Base-by-base conservation (phyloP, 2,797 vertebrate genomes). In the Acridotheres tristis region DNA sequence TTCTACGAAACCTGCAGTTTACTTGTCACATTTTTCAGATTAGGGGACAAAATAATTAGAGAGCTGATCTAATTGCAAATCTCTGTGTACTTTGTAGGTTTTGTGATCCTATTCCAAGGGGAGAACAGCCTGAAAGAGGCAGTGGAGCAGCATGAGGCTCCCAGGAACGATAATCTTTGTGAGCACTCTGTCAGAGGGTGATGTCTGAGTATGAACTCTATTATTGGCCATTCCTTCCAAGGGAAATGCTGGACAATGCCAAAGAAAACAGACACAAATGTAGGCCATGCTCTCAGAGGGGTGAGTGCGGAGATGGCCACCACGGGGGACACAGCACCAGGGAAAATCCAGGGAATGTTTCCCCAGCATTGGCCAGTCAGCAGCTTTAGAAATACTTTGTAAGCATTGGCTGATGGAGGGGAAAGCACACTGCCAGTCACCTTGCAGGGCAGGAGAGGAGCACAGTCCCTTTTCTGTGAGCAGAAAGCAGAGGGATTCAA, bases 151-250 rank as follows among this genome's bases (percentile, higher is more conserved):
- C 40, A 5, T 7, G 54, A 55, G 61, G 62, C 73, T 78, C 38
- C 19, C 34, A n/a, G 75, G 58, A 21, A 78, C 76, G 78, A 61
- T 87, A 78, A 96, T 92, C 59, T 93, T 88, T 73, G 87, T 73
- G 45, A 81, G 74, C 7, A 1, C 67, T 84, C 47, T 74, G 59
- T 61, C 54, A 47, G 85, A 73, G 81, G 36, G 51, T 9, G 5
- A 19, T 65, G 55, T 36, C 61, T 82, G 81, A 68, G 36, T 22
- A 84, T 66, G 69, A 81, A 6, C 82, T 82, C 1, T 45, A 4
- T 51, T 83, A 48, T 7, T 77, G 68, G 45, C 68, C 32, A 13
- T 40, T 38, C 21, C 40, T 89, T 92, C 77, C 68, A 54, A 93
- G 45, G 51, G 72, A 91, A 93, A 53, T 16, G 43, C 38, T 78